These are phyloP conservation scores for fruit fly (Drosophila melanogaster) DNA, from an alignment of 1,140 invertebrate species.

Conservation along the genomic window DNA sequence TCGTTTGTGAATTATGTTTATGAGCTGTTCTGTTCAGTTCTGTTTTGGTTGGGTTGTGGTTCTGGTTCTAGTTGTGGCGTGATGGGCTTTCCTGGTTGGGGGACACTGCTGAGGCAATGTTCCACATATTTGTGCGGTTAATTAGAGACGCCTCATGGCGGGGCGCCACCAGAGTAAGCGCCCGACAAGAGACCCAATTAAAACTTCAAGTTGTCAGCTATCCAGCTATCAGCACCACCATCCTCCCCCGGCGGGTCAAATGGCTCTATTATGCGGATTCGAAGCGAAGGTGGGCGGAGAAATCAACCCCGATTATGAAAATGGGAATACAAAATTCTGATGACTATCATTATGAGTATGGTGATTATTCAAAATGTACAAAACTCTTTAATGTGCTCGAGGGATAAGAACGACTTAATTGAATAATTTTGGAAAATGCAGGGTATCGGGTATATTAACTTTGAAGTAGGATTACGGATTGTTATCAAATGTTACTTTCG, in stretches of 20 bases:
- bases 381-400: conserved; percentile 19
- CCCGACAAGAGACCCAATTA: conserved; percentile 50
- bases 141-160: conserved; percentile 50
- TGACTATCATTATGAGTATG: conserved; percentile 46
- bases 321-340: conserved; percentile 35
- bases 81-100: conserved; percentile 5
- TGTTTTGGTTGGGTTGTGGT: conserved; percentile 9
- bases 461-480: neutral
- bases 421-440: neutral
- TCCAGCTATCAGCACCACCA: conserved; percentile 55
- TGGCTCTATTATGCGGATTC: conserved; percentile 62
- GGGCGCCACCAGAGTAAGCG: conserved; percentile 28
- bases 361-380: conserved; percentile 57
- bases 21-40: conserved; percentile 31
- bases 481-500: neutral
- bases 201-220: conserved; percentile 65
- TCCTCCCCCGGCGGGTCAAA: conserved; percentile 58
- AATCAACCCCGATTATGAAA: conserved; percentile 40
- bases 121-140: conserved; percentile 62
- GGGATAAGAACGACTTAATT: conserved; percentile 47
- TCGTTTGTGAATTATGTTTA: conserved; percentile 73
- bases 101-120: conserved; percentile 24
- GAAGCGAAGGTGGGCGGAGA: neutral
- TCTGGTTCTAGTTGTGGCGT: conserved; percentile 19
- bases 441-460: conserved; percentile 5